Percentiles rank a stretch among this genome's conserved stretches.
Conservation (phyloP, 2,888 invertebrate genomes). For the Sceliomorpha sp. region DNA sequence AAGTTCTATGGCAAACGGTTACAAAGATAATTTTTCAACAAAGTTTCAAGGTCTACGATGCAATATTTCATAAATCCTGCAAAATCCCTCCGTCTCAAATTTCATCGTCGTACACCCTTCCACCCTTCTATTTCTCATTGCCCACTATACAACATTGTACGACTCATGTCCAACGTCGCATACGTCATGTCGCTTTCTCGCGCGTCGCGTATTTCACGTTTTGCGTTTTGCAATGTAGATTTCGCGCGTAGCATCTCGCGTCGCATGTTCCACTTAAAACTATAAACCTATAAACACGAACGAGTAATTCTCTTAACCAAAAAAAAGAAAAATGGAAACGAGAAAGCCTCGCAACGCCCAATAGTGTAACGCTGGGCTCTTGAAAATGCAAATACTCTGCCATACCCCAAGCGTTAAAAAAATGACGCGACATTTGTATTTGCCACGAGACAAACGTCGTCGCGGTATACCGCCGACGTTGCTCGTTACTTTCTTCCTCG, state of each 20-base stretch:
- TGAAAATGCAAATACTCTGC: slow-evolving; percentile 28
- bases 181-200: slow-evolving; percentile 20
- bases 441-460: neutral
- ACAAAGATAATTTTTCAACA: slow-evolving; percentile 19
- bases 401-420: slow-evolving; percentile 11
- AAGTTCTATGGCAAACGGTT: no score
- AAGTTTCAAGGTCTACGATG: slow-evolving; percentile 9
- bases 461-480: neutral
- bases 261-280: slow-evolving; percentile 6
- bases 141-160: neutral
- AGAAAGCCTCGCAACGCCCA: slow-evolving; percentile 9
- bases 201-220: slow-evolving; percentile 7
- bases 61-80: no score
- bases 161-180: slow-evolving; percentile 18
- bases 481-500: slow-evolving; percentile 2
- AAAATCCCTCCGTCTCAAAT: no score
- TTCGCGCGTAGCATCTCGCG: slow-evolving; percentile 20
- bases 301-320: no score
- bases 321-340: no score
- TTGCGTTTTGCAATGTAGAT: slow-evolving; percentile 6
- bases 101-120: no score
- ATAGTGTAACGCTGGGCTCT: slow-evolving; percentile 5
- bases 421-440: slow-evolving; percentile 8
- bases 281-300: slow-evolving; percentile 20
- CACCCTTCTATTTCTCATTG: slow-evolving; percentile 11